These are phyloP conservation scores for Luffia ferchaultella DNA, from an alignment of 2,888 invertebrate species.

Conservation along the genomic window DNA sequence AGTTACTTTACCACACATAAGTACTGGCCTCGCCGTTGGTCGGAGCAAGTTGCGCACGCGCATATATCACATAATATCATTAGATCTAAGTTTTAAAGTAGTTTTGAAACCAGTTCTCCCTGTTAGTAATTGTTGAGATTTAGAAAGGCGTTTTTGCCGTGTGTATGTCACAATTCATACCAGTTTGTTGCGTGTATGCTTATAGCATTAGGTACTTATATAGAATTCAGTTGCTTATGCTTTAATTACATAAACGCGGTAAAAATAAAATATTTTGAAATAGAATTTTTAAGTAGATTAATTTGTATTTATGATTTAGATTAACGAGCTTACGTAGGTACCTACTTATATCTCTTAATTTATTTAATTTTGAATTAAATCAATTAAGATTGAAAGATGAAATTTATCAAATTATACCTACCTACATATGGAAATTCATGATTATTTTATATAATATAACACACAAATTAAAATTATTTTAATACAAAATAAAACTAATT, in stretches of 20 bases:
- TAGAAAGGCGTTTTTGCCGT: conserved; percentile 48
- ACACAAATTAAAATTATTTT: too few relatives aligned
- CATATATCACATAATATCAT: conserved; percentile 29
- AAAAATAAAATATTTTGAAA: conserved; percentile 1
- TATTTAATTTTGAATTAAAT: too few relatives aligned
- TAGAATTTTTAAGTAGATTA: conserved; percentile 1
- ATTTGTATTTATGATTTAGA: too few relatives aligned
- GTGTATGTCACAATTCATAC: conserved; percentile 32
- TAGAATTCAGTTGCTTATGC: too few relatives aligned
- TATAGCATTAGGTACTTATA: conserved; percentile 14
- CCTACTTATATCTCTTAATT: too few relatives aligned
- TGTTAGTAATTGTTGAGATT: conserved; percentile 51
- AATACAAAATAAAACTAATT: too few relatives aligned
- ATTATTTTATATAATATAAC: too few relatives aligned
- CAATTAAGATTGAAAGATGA: too few relatives aligned
- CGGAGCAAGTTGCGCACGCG: conserved; percentile 29
- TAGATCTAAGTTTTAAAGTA: conserved; percentile 20
- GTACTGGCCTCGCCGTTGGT: conserved; percentile 20
- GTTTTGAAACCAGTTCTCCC: conserved; percentile 44
- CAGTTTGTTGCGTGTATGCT: conserved; percentile 26
- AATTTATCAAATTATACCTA: too few relatives aligned
- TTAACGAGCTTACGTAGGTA: too few relatives aligned
- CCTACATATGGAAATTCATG: too few relatives aligned
- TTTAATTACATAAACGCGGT: conserved; percentile 8
- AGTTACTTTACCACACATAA: background rate